Evolutionary conservation across 2,113 vertebrate species (phyloP), one percentile per base, ranked within the genome.

Genomic region (Promerops cafer): DNA sequence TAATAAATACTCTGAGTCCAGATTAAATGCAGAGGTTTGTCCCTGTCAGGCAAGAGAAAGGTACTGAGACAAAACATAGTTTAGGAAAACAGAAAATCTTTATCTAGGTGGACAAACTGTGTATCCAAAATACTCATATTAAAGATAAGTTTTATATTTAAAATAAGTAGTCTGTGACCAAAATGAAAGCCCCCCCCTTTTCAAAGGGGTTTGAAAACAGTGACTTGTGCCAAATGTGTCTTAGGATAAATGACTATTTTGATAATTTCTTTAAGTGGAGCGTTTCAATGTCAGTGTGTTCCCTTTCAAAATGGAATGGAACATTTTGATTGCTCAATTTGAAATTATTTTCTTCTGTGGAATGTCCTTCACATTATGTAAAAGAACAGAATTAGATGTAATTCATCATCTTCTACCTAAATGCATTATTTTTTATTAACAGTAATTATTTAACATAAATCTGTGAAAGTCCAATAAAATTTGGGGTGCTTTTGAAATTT

Each of bases 241-340:
- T 83, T 72, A 72, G 5, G 11, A 87, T 47, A 90, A 90, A 94
- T 70, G 2, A 42, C 2, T 83, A 28, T 88, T 94, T 90, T 83
- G 27, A 70, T 74, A 72, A 77, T 35, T 61, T 64, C 11, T 83
- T 88, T 85, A 85, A 80, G 45, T 53, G 59, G 20, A 83, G 2
- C 27, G 66, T 86, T 94, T 90, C 59, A 83, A 23, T 90, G 76
- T 81, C 88, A 93, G 1, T 27, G 11, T 92, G 66, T 88, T 96
- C 60, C 6, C 5, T 78, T 85, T 74, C 72, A 63, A 92, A 90
- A 89, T 35, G 15, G 37, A 85, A 76, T 12, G 3, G 61, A 87
- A 79, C 54, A 76, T 72, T 85, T 69, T 79, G 35, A 68, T 84
- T 89, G 22, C 16, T 65, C 40, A 76, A 49, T 94, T 75, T 84